Conservation (phyloP, 64 coral and sea anemone species). For the Platygyra sinensis region DNA sequence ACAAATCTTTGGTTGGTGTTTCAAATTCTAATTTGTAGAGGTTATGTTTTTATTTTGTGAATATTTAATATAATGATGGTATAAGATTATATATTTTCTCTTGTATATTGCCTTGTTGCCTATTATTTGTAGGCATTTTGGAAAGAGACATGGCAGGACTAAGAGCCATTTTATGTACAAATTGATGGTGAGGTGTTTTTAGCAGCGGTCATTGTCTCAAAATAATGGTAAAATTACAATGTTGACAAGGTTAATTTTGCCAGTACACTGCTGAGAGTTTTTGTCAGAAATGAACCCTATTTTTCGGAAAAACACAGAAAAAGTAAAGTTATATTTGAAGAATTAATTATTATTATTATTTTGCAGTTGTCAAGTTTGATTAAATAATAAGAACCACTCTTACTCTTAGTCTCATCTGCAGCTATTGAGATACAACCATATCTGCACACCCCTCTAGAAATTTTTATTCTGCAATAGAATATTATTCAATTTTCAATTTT, state of each 20-base stretch:
- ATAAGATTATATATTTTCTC: background rate
- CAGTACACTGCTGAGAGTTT: background rate
- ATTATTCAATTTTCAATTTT: no score
- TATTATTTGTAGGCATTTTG: background rate
- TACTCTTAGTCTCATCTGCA: no score
- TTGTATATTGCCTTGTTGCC: background rate
- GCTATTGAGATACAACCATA: no score
- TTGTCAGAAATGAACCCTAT: background rate
- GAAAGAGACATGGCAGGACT: background rate
- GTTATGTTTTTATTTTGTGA: background rate
- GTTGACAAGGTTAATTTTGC: conserved; percentile 1
- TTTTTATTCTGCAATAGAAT: no score
- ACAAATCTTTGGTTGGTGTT: background rate
- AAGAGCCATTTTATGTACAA: background rate
- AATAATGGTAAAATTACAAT: background rate
- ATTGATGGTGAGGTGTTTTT: background rate
- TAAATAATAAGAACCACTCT: no score
- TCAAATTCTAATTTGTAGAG: background rate
- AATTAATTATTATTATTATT: no score
- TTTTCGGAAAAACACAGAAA: background rate
- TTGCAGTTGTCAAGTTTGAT: no score
- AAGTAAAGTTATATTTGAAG: no score
- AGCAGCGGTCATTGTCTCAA: background rate
- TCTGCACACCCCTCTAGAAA: no score
- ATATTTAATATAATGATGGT: background rate